A percentile compares a stretch with the other conserved stretches of the same genome.
phyloP scores from a whole-genome alignment of 2,797 vertebrate genomes.

The Allobates femoralis region DNA sequence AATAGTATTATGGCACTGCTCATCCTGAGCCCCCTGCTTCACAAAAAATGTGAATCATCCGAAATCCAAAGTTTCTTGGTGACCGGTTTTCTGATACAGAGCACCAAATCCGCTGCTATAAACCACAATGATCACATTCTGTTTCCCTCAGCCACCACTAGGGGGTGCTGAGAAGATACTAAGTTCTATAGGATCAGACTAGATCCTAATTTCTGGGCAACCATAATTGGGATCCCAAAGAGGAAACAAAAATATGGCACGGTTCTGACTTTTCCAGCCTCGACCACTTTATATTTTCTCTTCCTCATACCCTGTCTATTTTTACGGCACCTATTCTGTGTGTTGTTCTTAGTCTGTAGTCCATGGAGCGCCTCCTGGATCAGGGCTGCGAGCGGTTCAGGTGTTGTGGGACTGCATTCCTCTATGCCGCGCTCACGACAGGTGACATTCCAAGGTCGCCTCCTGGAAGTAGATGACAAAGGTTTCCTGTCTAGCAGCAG shows the following conservation, averaged over 20 bases:
- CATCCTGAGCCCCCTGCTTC: neutral
- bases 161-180: neutral
- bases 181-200: too few species aligned
- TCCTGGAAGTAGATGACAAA: neutral
- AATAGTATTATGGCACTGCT: neutral
- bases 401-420: conserved; percentile 10
- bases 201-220: too few species aligned
- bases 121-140: too few species aligned
- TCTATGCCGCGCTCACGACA: neutral
- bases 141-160: neutral
- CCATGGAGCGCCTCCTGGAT: neutral
- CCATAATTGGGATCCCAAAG: too few species aligned
- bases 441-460: conserved; percentile 24
- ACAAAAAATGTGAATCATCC: too few species aligned
- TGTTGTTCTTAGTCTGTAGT: neutral
- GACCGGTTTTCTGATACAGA: too few species aligned
- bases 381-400: neutral
- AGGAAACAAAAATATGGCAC: too few species aligned
- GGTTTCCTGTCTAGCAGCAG: neutral
- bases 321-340: neutral
- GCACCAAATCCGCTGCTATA: too few species aligned
- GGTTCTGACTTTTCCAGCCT: too few species aligned
- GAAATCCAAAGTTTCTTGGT: too few species aligned
- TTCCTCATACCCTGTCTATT: too few species aligned
- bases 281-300: too few species aligned